These are phyloP conservation scores for Poicephalus meyeri DNA, from an alignment of 2,113 vertebrate genomes.

Conservation along the genomic window DNA sequence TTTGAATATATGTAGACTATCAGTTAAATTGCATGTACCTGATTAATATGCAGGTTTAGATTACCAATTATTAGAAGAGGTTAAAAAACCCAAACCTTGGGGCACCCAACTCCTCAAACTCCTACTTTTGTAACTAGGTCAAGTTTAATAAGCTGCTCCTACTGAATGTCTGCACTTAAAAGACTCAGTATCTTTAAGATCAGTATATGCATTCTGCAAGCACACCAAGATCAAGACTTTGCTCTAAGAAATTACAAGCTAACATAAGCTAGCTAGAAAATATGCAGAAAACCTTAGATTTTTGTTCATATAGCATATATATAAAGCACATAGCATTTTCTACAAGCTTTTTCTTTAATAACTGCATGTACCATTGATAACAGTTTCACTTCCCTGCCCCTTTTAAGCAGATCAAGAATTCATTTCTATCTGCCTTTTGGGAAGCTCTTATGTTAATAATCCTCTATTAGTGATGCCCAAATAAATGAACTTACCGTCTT, in stretches of 20 bases:
- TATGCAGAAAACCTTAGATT: not conserved
- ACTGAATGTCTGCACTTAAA: not conserved
- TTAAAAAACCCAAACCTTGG: not conserved
- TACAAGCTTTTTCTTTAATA: not conserved
- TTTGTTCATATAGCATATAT: not conserved
- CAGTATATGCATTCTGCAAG: not conserved
- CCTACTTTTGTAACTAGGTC: not conserved
- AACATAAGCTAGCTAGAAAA: not conserved
- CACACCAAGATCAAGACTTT: not conserved
- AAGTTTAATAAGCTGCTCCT: not conserved
- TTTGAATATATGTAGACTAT: not conserved
- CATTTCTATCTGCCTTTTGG: not conserved
- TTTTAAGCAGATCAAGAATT: not conserved
- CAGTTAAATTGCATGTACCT: not conserved
- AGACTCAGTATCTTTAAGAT: not conserved
- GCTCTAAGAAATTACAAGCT: not conserved
- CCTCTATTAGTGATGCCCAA: not conserved
- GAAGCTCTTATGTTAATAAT: not conserved
- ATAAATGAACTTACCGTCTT: slow-evolving; percentile 75
- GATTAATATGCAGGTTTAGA: not conserved
- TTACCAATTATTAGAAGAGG: not conserved
- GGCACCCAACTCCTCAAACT: not conserved
- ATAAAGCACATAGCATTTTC: not conserved
- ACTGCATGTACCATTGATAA: not conserved
- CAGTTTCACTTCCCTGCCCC: not conserved